Percentiles rank a stretch among this genome's conserved stretches.
Conservation (phyloP, 2,113 vertebrate species). For the Pampusana beccarii region DNA sequence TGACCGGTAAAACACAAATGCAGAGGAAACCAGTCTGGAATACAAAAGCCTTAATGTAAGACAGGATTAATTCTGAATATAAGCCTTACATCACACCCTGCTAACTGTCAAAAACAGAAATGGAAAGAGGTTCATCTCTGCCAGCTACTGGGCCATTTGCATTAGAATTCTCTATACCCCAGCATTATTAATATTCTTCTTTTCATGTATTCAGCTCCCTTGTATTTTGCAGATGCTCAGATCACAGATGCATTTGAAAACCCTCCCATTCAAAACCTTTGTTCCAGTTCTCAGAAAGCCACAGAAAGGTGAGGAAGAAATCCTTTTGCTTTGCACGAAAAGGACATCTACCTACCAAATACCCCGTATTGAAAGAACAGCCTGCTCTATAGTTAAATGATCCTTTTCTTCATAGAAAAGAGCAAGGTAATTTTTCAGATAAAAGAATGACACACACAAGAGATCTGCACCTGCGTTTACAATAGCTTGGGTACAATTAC, state of each 20-base stretch:
- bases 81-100: background rate
- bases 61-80: slow-evolving; percentile 10
- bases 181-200: slow-evolving; percentile 46
- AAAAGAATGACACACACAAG: background rate
- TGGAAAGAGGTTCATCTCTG: background rate
- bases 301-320: background rate
- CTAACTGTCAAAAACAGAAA: slow-evolving; percentile 36
- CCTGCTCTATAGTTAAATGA: background rate
- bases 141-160: slow-evolving; percentile 28
- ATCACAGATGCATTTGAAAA: slow-evolving; percentile 54
- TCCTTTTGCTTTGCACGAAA: background rate
- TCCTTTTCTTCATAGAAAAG: background rate
- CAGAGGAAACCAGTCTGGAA: background rate
- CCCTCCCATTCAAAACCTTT: background rate
- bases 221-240: slow-evolving; percentile 45
- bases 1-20: background rate
- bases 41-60: background rate
- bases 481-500: background rate
- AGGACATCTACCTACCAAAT: background rate
- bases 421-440: slow-evolving; percentile 6
- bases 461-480: slow-evolving; percentile 16
- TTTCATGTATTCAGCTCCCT: slow-evolving; percentile 37
- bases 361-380: background rate
- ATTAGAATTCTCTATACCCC: slow-evolving; percentile 15
- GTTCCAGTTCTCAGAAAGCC: background rate